These are phyloP conservation scores for Decapterus maruadsi DNA, from an alignment of 2,797 vertebrate species.

Conservation along the genomic window DNA sequence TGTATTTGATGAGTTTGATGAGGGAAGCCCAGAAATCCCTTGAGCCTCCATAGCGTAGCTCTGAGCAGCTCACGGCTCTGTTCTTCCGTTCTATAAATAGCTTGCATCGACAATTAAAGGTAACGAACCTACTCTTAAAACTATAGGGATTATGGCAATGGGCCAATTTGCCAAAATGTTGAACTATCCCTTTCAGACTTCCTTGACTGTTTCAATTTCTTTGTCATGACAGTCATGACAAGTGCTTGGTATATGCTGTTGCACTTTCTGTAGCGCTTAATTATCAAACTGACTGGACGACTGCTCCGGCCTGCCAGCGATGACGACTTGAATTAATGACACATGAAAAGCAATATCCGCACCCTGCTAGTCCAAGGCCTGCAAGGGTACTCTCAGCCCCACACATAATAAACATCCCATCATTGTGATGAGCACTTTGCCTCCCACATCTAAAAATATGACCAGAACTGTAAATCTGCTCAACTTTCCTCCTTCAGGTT, in stretches of 20 bases:
- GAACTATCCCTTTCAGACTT: slow-evolving; percentile 15
- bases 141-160: too few relatives aligned
- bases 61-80: too few relatives aligned
- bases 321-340: slow-evolving; percentile 85
- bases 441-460: slow-evolving; percentile 69
- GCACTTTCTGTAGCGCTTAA: slow-evolving; percentile 75
- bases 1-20: too few relatives aligned
- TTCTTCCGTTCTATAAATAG: too few relatives aligned
- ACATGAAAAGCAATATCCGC: slow-evolving; percentile 85
- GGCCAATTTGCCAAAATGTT: too few relatives aligned
- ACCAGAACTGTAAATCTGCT: slow-evolving; percentile 78
- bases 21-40: too few relatives aligned
- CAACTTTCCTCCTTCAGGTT: slow-evolving; percentile 67
- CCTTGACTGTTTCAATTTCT: slow-evolving; percentile 53
- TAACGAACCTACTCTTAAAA: too few relatives aligned
- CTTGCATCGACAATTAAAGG: too few relatives aligned
- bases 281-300: slow-evolving; percentile 83
- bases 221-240: slow-evolving; percentile 56
- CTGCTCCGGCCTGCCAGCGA: slow-evolving; percentile 78
- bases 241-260: slow-evolving; percentile 68
- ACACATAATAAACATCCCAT: slow-evolving; percentile 82
- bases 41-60: too few relatives aligned
- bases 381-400: slow-evolving; percentile 76
- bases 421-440: slow-evolving; percentile 69
- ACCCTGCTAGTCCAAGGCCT: slow-evolving; percentile 72